phyloP scores from a whole-genome alignment of 2,888 invertebrate species.

The Mesorhabditis spiculigera region DNA sequence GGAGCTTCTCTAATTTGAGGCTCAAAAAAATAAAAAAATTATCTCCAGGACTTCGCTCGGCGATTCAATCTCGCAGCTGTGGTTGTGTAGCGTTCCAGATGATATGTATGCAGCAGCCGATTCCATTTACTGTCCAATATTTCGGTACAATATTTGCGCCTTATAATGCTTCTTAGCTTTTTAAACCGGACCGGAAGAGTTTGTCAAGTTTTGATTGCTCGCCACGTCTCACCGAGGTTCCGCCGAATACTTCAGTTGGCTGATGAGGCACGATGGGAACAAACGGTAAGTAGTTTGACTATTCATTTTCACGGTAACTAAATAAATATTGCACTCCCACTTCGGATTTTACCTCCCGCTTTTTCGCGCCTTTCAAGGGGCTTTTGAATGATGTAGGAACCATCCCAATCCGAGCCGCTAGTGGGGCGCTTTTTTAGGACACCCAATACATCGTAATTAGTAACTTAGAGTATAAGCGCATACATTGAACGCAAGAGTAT shows the following conservation, averaged over 20 bases:
- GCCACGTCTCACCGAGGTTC: not conserved
- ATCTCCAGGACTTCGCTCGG: slow-evolving; percentile 1
- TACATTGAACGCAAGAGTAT: too few relatives aligned
- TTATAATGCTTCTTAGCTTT: not conserved
- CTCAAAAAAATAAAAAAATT: too few relatives aligned
- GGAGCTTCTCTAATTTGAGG: too few relatives aligned
- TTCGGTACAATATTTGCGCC: not conserved
- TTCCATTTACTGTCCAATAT: not conserved
- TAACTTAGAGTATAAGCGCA: too few relatives aligned
- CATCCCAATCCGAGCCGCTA: too few relatives aligned
- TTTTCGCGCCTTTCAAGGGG: too few relatives aligned
- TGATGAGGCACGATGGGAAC: not conserved
- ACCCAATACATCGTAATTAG: too few relatives aligned
- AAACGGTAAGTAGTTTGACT: not conserved
- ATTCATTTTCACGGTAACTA: too few relatives aligned
- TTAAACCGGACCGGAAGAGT: not conserved
- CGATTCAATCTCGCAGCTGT: not conserved
- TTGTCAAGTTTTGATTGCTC: not conserved
- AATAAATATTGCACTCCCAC: too few relatives aligned
- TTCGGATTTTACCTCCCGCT: too few relatives aligned
- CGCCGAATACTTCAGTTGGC: not conserved
- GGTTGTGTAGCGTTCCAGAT: slow-evolving; percentile 2
- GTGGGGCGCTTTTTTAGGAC: too few relatives aligned
- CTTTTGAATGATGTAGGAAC: too few relatives aligned
- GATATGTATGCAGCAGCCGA: not conserved